phyloP scores from a whole-genome alignment of 2,797 vertebrate species.

The Nothura maculosa region DNA sequence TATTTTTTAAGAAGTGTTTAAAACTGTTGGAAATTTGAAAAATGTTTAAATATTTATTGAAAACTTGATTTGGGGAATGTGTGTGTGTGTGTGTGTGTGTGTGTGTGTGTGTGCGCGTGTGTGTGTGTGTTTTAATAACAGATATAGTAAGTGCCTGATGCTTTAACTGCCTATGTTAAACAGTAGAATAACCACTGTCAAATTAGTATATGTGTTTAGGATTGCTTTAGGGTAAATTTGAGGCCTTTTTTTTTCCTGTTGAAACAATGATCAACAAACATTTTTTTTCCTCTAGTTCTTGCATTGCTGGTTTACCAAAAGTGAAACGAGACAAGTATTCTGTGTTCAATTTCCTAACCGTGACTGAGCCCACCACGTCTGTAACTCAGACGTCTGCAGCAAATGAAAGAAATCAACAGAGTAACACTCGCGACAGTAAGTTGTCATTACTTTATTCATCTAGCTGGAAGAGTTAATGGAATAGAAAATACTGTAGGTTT shows the following conservation, averaged over 20 bases:
- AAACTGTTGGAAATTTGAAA: not conserved
- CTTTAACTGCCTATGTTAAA: not conserved
- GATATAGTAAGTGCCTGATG: not conserved
- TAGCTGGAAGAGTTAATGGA: not conserved
- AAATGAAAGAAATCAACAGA: constrained; percentile 35
- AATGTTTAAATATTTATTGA: not conserved
- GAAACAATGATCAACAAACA: not conserved
- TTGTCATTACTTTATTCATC: not conserved
- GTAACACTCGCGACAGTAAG: constrained; percentile 74
- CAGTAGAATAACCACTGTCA: not conserved
- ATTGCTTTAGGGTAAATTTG: not conserved
- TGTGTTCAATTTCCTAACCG: constrained; percentile 93
- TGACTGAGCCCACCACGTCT: constrained; percentile 78
- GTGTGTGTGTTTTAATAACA: not conserved
- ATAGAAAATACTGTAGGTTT: not conserved
- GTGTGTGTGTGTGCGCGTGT: not conserved
- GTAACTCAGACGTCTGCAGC: not conserved
- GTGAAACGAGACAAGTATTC: constrained; percentile 97
- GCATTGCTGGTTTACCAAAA: constrained; percentile 89
- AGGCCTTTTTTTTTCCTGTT: not conserved
- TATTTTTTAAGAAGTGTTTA: not conserved
- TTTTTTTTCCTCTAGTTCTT: constrained; percentile 82
- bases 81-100: not conserved
- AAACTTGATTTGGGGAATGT: not conserved
- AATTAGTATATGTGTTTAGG: not conserved